These are phyloP conservation scores for Tribolium freemani DNA, from an alignment of 2,888 invertebrate genomes.

Conservation along the genomic window DNA sequence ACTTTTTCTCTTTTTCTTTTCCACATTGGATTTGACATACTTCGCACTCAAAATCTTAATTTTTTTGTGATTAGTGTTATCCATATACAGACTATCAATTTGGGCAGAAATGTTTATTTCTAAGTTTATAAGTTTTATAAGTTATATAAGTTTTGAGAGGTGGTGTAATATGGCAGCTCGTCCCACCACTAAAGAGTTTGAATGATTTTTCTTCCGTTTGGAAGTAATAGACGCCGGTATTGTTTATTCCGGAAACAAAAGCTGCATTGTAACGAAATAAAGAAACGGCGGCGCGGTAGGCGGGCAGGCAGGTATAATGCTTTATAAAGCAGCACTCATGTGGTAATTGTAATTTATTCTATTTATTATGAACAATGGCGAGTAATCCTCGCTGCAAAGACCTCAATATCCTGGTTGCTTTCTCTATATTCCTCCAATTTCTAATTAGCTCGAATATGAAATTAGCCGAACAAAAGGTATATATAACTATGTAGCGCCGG, in stretches of 20 bases:
- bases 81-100: too few species aligned
- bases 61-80: too few species aligned
- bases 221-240: constrained; percentile 29
- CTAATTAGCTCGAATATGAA: constrained; percentile 61
- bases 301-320: constrained; percentile 35
- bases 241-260: constrained; percentile 45
- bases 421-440: constrained; percentile 58
- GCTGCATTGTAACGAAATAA: constrained; percentile 45
- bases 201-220: constrained; percentile 31
- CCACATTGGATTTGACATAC: too few species aligned
- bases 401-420: constrained; percentile 56
- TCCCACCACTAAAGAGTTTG: neutral
- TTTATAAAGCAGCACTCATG: constrained; percentile 44
- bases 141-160: neutral
- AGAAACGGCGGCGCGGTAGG: constrained; percentile 27
- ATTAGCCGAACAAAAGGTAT: constrained; percentile 60
- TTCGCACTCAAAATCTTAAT: too few species aligned
- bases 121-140: too few species aligned
- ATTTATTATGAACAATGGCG: constrained; percentile 47
- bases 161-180: neutral
- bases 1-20: too few species aligned
- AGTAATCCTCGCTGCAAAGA: constrained; percentile 55
- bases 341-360: constrained; percentile 47
- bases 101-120: too few species aligned
- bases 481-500: constrained; percentile 54